Evolutionary conservation across 2,113 vertebrate species (phyloP), one percentile per base, ranked within the genome.

Genomic region (Promerops cafer): DNA sequence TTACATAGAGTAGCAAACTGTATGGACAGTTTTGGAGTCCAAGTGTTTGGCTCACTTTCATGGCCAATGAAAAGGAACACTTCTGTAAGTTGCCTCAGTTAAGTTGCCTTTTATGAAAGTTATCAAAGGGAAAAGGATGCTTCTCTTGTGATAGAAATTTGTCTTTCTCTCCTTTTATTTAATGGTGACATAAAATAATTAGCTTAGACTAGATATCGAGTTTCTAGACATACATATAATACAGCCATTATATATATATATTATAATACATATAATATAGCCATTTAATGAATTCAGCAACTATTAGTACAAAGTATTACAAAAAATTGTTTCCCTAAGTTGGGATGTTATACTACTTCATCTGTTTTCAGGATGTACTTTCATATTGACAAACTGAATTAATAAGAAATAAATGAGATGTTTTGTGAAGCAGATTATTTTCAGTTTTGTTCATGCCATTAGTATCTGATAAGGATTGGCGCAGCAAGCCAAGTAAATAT

Each of bases 11-110:
- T 39, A 19, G 83, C 16, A 86, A 14, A 5, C 8, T 47, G 1
- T 45, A 50, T 40, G 13, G 37, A 44, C 6, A 80, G 12, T 56
- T 93, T 81, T 65, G 50, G n/a, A 40, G 8, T 81, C 10, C 22
- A 53, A 8, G 15, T 70, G 4, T 81, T 91, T 84, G 31, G 5
- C 10, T 53, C 6, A 22, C 4, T 82, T 90, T 59, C 11, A 52
- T 18, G 13, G 7, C 7, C 52, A 75, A 35, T 49, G 42, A 49
- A 69, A 83, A 65, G 8, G 13, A 66, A 31, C 2, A 42, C 3
- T 28, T 84, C 26, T 33, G 5, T 45, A 77, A 89, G 7, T 0
- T 35, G 12, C 30, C 14, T 52, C 4, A 0, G 3, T 59, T 1
- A 1, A n/a, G n/a, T n/a, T n/a, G n/a, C n/a, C 5, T 56, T 87